These are phyloP conservation scores for Rhinichthys osculus DNA, from an alignment of 2,797 vertebrate genomes.

Conservation along the genomic window DNA sequence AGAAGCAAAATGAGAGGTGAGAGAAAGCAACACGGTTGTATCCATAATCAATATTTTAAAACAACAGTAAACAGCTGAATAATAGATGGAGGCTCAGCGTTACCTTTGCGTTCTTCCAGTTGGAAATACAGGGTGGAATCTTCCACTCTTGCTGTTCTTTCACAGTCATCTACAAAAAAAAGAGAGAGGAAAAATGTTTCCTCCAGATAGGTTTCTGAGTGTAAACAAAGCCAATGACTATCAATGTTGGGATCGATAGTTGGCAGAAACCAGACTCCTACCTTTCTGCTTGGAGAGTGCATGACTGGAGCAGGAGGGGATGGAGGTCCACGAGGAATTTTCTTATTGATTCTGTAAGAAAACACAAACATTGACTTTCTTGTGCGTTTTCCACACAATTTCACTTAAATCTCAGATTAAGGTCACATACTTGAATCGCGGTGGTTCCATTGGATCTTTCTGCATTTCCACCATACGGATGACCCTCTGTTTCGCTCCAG, in stretches of 20 bases:
- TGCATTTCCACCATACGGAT: constrained; percentile 99
- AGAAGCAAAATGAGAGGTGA: neutral
- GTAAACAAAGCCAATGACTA: neutral
- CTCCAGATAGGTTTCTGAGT: constrained; percentile 4
- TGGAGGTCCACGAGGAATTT: constrained; percentile 96
- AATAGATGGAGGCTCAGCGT: neutral
- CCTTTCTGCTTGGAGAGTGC: constrained; percentile 99
- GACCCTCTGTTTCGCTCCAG: constrained; percentile 96
- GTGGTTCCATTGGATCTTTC: constrained; percentile 98
- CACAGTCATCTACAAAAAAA: constrained; percentile 90
- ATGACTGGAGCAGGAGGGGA: constrained; percentile 97
- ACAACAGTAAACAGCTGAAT: neutral
- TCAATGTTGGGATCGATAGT: neutral
- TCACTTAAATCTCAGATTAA: neutral
- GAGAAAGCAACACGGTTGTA: neutral
- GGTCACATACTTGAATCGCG: constrained; percentile 90
- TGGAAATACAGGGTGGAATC: constrained; percentile 98
- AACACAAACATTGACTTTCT: constrained; percentile 20
- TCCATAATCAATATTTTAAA: neutral
- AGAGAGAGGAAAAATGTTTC: neutral
- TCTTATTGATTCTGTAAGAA: constrained; percentile 95
- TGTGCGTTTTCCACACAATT: neutral
- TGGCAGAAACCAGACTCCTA: constrained; percentile 63
- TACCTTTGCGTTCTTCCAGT: constrained; percentile 99
- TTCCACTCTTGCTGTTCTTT: constrained; percentile 99